Evolutionary conservation across 2,113 vertebrate genomes (phyloP).

Genomic region (Girardinichthys multiradiatus): DNA sequence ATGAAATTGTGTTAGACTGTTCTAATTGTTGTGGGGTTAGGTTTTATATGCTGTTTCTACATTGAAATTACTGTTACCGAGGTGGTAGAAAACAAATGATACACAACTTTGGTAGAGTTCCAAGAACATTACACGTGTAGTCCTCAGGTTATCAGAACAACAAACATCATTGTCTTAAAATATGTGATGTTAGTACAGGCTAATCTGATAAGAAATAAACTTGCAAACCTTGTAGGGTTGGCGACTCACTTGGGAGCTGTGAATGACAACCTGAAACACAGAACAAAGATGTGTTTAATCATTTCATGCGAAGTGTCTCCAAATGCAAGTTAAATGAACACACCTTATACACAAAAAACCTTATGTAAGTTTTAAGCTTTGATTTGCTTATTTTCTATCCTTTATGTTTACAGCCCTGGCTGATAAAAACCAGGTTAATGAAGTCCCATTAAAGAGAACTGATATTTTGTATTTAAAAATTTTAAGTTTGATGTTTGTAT

Average conservation of each 20-base stretch:
- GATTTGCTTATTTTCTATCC: background rate
- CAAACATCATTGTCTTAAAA: background rate
- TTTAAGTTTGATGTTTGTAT: background rate
- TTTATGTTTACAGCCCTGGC: background rate
- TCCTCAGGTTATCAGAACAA: background rate
- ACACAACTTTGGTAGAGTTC: background rate
- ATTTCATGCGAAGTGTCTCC: background rate
- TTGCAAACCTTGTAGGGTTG: background rate
- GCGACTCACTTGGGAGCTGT: background rate
- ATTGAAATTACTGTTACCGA: background rate
- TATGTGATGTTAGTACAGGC: background rate
- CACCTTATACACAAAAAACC: too few relatives aligned
- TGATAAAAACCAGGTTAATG: too few relatives aligned
- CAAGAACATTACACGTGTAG: background rate
- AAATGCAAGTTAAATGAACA: background rate
- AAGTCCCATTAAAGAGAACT: background rate
- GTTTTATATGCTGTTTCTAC: too few relatives aligned
- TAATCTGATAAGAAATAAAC: background rate
- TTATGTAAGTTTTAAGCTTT: background rate
- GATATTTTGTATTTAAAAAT: background rate
- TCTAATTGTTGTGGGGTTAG: too few relatives aligned
- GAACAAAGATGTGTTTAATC: background rate
- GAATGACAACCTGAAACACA: constrained; percentile 16
- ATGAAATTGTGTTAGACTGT: too few relatives aligned
- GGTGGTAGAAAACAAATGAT: too few relatives aligned